These are phyloP conservation scores for Spialia ferax DNA, from an alignment of 2,888 invertebrate species.

Conservation along the genomic window DNA sequence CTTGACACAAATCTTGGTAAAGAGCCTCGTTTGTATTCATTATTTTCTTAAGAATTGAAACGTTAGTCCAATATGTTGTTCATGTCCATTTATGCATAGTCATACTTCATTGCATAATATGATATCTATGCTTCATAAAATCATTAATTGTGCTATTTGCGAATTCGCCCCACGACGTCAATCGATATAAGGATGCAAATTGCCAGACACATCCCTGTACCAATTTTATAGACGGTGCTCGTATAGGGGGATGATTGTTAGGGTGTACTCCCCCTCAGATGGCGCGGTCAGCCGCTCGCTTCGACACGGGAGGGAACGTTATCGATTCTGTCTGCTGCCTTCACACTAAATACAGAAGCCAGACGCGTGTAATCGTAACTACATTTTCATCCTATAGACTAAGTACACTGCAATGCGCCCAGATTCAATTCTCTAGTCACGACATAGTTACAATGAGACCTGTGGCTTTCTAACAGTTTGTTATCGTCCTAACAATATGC, in stretches of 20 bases:
- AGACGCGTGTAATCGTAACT: constrained; percentile 56
- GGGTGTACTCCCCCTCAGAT: constrained; percentile 62
- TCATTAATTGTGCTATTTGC: background rate
- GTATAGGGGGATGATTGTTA: constrained; percentile 46
- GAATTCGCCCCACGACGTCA: constrained; percentile 20
- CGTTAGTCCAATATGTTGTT: too few species aligned
- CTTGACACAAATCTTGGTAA: too few species aligned
- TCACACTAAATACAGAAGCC: constrained; percentile 70
- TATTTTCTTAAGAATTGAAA: too few species aligned
- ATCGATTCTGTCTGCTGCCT: constrained; percentile 81
- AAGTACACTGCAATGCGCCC: constrained; percentile 58
- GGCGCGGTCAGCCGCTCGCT: constrained; percentile 61
- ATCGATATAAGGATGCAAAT: constrained; percentile 35
- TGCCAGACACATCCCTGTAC: constrained; percentile 30
- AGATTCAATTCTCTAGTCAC: constrained; percentile 66
- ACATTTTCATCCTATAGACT: constrained; percentile 48
- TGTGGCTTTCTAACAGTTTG: constrained; percentile 63
- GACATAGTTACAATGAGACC: constrained; percentile 60
- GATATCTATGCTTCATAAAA: background rate
- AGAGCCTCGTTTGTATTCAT: too few species aligned
- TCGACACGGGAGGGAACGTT: constrained; percentile 59
- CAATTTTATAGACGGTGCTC: constrained; percentile 11
- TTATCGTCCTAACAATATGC: constrained; percentile 56
- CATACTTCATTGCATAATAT: too few species aligned
- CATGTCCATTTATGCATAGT: too few species aligned